phyloP scores from a whole-genome alignment of 2,113 vertebrate species.

The Calyptommatus sinebrachiatus region DNA sequence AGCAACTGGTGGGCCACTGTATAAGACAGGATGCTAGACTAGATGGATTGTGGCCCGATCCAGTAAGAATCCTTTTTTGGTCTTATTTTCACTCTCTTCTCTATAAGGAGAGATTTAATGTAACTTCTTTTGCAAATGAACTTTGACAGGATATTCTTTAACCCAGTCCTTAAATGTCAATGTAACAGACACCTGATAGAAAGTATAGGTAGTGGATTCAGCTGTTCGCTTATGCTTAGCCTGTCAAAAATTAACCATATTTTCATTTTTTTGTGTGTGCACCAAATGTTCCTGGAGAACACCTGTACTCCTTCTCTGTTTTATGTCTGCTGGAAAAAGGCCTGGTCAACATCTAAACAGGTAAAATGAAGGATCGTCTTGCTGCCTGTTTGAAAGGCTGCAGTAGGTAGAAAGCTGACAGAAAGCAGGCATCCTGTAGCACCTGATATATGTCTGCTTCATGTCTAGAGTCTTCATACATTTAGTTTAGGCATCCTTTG shows the following conservation, averaged over 20 bases:
- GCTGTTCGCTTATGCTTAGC: conserved; percentile 22
- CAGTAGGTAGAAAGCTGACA: conserved; percentile 60
- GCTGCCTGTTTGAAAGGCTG: conserved; percentile 60
- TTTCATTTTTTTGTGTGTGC: conserved; percentile 36
- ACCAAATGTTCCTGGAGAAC: conserved; percentile 54
- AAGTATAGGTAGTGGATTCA: neutral
- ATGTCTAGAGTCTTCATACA: conserved; percentile 51
- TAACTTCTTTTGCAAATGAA: neutral
- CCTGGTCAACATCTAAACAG: conserved; percentile 70
- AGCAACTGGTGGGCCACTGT: too few species aligned
- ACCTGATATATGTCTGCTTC: conserved; percentile 68
- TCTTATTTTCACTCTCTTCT: neutral
- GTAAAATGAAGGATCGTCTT: conserved; percentile 56
- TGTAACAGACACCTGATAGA: neutral
- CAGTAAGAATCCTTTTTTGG: neutral
- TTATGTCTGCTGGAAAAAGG: conserved; percentile 60
- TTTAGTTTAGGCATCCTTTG: conserved; percentile 58
- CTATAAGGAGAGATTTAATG: neutral
- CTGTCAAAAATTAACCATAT: conserved; percentile 34
- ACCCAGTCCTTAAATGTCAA: neutral
- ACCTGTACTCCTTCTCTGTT: conserved; percentile 70
- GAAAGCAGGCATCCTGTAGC: conserved; percentile 67
- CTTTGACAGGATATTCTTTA: neutral
- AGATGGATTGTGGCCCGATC: neutral
- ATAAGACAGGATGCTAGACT: too few species aligned